Conservation (phyloP, 1,140 invertebrate genomes). For the Carposina sasakii region DNA sequence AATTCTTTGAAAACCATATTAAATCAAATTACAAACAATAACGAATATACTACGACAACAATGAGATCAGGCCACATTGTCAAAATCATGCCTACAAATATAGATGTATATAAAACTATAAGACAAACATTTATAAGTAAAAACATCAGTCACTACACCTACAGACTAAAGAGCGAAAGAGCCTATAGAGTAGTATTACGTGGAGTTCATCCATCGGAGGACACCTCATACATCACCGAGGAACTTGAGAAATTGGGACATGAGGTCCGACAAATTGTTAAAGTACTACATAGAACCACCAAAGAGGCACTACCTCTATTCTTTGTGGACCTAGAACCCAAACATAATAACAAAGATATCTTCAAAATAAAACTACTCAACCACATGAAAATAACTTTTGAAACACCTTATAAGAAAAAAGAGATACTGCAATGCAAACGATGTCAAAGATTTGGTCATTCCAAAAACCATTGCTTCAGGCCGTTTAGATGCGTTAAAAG, state of each 20-base stretch:
- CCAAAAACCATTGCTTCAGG: constrained; percentile 28
- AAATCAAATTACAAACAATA: constrained; percentile 1
- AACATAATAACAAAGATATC: constrained; percentile 32
- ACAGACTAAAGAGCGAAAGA: constrained; percentile 44
- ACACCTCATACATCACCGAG: constrained; percentile 29
- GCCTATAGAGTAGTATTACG: constrained; percentile 40
- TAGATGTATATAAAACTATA: constrained; percentile 24
- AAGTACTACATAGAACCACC: constrained; percentile 24
- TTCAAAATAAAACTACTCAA: constrained; percentile 23
- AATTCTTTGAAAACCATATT: constrained; percentile 16
- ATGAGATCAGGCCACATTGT: too few relatives aligned
- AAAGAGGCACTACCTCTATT: constrained; percentile 28
- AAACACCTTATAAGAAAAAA: constrained; percentile 33
- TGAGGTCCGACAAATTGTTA: constrained; percentile 29
- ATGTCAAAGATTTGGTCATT: constrained; percentile 26
- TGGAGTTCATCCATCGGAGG: constrained; percentile 34
- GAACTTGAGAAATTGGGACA: constrained; percentile 29
- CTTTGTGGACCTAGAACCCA: constrained; percentile 30
- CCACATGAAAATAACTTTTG: constrained; percentile 30
- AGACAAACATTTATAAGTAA: constrained; percentile 23
- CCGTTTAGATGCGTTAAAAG: constrained; percentile 30
- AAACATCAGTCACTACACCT: constrained; percentile 37
- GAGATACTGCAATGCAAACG: constrained; percentile 27
- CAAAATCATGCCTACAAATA: constrained; percentile 22
- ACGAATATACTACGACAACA: constrained; percentile 21